phyloP scores from a whole-genome alignment of 2,888 invertebrate species.

The Agrotis ipsilon region DNA sequence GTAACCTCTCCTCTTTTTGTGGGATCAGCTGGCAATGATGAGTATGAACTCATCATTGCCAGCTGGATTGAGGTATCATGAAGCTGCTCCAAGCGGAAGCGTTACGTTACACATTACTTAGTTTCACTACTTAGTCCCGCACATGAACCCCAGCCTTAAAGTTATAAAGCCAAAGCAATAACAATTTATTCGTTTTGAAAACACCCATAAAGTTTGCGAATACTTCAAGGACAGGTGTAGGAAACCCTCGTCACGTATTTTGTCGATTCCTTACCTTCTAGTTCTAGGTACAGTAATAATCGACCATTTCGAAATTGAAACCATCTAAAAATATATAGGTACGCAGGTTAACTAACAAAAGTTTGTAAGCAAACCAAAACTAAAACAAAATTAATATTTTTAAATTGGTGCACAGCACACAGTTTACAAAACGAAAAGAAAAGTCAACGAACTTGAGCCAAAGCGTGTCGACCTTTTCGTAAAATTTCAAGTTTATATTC shows the following conservation, averaged over 20 bases:
- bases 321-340: neutral
- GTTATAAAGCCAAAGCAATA: slow-evolving; percentile 37
- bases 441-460: slow-evolving; percentile 43
- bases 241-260: slow-evolving; percentile 58
- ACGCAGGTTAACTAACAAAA: too few species aligned
- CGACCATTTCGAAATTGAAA: slow-evolving; percentile 20
- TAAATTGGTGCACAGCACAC: slow-evolving; percentile 17
- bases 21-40: too few species aligned
- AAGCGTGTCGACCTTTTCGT: slow-evolving; percentile 27
- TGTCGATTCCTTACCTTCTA: too few species aligned
- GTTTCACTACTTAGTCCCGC: neutral
- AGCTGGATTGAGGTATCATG: too few species aligned
- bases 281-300: too few species aligned
- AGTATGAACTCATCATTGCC: too few species aligned
- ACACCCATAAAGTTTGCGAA: slow-evolving; percentile 50
- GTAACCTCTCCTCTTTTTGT: too few species aligned
- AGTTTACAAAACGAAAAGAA: slow-evolving; percentile 23
- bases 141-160: slow-evolving; percentile 16
- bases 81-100: neutral
- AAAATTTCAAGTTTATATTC: neutral
- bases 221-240: slow-evolving; percentile 54
- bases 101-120: neutral
- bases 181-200: slow-evolving; percentile 50
- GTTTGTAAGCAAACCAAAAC: slow-evolving; percentile 9
- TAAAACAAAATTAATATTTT: slow-evolving; percentile 21